Conservation (phyloP, 2,113 vertebrate species). For the Lipotes vexillifer region DNA sequence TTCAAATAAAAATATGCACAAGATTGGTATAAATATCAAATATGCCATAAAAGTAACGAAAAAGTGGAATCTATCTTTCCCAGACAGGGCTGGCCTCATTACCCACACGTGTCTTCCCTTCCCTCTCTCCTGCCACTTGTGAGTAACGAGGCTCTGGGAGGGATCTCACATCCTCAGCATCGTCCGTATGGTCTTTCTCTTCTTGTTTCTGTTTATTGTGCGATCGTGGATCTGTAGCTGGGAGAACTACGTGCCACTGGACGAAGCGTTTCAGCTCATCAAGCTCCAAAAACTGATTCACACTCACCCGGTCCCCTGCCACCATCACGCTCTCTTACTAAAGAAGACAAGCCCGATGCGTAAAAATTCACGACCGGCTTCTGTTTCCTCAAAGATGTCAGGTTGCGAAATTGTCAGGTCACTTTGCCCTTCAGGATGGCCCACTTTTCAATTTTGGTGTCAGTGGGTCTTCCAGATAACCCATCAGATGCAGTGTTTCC, state of each 20-base stretch:
- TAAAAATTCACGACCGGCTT: accelerated
- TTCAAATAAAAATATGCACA: accelerated
- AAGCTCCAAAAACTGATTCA: accelerated
- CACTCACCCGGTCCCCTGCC: accelerated
- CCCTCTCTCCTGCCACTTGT: not conserved
- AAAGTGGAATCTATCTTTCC: not conserved
- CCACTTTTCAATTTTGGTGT: accelerated
- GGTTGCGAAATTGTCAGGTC: not conserved
- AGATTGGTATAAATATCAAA: not conserved
- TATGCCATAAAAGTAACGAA: not conserved
- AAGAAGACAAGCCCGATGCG: not conserved
- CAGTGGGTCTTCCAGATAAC: not conserved
- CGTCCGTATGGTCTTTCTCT: accelerated
- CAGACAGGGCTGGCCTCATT: constrained; percentile 12
- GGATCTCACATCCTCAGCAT: accelerated
- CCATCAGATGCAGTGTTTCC: accelerated
- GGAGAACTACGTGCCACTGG: accelerated
- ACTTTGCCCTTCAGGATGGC: not conserved
- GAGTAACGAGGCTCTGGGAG: not conserved
- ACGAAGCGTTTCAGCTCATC: accelerated
- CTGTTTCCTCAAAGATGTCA: accelerated
- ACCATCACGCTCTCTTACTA: accelerated
- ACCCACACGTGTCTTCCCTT: not conserved
- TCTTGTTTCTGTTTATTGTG: accelerated
- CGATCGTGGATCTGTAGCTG: accelerated